Percentiles rank a stretch among this genome's conserved stretches.
These are phyloP conservation scores for Lordiphosa stackelbergi DNA, from an alignment of 1,140 invertebrate species.

Conservation along the genomic window DNA sequence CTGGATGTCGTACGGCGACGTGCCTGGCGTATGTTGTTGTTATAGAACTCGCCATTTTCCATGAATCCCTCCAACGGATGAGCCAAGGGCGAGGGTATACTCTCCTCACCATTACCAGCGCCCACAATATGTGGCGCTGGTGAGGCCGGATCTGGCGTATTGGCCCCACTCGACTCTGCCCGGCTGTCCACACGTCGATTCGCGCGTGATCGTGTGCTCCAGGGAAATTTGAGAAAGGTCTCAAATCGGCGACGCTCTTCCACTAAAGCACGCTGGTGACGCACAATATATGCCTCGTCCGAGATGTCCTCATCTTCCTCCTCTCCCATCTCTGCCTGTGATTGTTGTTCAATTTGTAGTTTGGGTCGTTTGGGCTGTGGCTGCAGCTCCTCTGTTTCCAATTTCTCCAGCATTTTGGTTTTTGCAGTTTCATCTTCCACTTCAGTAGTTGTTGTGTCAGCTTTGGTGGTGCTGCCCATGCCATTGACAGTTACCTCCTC, in stretches of 20 bases:
- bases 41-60: conserved; percentile 19
- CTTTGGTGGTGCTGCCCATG: conserved; percentile 15
- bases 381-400: not conserved
- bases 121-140: conserved; percentile 60
- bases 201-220: conserved; percentile 80
- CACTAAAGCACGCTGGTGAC: conserved; percentile 86
- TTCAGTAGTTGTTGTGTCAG: not conserved
- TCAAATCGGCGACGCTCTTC: conserved; percentile 89
- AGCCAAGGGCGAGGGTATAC: conserved; percentile 80
- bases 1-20: conserved; percentile 76
- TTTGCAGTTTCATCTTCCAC: conserved; percentile 7
- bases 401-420: conserved; percentile 1
- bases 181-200: conserved; percentile 83
- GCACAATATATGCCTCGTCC: conserved; percentile 82
- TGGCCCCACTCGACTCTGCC: conserved; percentile 84
- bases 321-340: conserved; percentile 6
- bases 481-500: conserved; percentile 25
- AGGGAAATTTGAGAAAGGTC: conserved; percentile 83
- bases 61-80: conserved; percentile 68
- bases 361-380: conserved; percentile 43
- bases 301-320: conserved; percentile 80
- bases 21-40: conserved; percentile 58
- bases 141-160: conserved; percentile 83
- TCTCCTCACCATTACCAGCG: conserved; percentile 57
- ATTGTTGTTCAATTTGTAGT: conserved; percentile 18